Conservation (phyloP, 2,888 invertebrate genomes). For the Parasteatoda lunata region DNA sequence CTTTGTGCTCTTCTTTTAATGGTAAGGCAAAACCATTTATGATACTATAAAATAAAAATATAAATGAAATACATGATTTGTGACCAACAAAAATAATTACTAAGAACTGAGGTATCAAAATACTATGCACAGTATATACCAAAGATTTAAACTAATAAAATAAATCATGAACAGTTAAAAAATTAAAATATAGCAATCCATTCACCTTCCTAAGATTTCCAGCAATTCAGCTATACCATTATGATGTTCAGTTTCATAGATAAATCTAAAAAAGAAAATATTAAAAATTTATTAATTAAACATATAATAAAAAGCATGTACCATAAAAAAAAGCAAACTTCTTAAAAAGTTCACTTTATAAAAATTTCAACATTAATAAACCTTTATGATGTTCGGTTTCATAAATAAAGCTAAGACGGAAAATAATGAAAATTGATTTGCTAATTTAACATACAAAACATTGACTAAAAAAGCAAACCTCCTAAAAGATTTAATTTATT, state of each 20-base stretch:
- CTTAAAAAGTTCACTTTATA: too few species aligned
- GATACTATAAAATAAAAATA: slow-evolving; percentile 80
- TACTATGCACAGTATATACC: background rate
- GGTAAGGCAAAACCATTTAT: slow-evolving; percentile 99
- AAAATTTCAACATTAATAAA: slow-evolving; percentile 7
- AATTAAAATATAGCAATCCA: background rate
- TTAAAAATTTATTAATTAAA: background rate
- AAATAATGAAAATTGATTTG: too few species aligned
- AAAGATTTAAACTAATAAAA: slow-evolving; percentile 32
- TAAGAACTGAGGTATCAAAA: background rate
- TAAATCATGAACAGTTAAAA: slow-evolving; percentile 1
- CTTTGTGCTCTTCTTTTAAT: slow-evolving; percentile 97
- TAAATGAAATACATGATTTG: background rate
- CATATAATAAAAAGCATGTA: too few species aligned
- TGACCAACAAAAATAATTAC: background rate
- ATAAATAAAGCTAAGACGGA: too few species aligned
- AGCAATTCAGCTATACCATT: slow-evolving; percentile 97
- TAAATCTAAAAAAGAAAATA: slow-evolving; percentile 81
- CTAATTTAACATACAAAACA: too few species aligned
- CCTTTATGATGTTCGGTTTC: too few species aligned
- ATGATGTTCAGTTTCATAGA: slow-evolving; percentile 98
- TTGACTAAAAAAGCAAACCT: too few species aligned
- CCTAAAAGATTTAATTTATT: too few species aligned
- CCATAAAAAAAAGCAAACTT: too few species aligned
- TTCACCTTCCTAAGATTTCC: slow-evolving; percentile 92